Base-by-base conservation (phyloP, 1,140 invertebrate species). In the Drosophila fuyamai region DNA sequence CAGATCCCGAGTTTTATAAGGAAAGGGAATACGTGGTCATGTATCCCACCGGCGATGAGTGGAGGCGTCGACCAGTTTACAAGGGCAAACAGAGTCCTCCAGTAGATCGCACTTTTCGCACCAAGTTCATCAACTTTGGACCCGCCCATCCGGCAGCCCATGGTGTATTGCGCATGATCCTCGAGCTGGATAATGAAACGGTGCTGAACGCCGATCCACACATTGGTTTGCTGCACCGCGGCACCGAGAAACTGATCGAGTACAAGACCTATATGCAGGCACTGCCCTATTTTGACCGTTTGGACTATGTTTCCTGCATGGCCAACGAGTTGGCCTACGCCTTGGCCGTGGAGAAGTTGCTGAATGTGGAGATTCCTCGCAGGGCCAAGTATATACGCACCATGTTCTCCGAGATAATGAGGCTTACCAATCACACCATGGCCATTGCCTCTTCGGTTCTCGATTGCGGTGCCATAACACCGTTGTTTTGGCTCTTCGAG, bases 401-500 rank as follows among this genome's bases (percentile, higher is more conserved):
- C 0, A 51, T 94, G 81, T 97, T 97, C 93, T 95, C 94, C 58
- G 97, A 97, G 93, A 93, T 97, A 7, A 97, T 97, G 47, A 93
- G 97, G 44, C 94, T 98, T 53, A 93, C 97, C 27, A 98, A 97
- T 92, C 97, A 97, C 92, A 94, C 96, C 36, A 96, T 97, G 95
- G 95, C 94, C 40, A 90, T 98, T 55, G 95, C 94, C 3, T 95
- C 95, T 0, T 96, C 97, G 76, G 95, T 96, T 23, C 91, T 97
- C 44, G 96, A 97, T 92, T 93, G 96, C 61, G 97, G 97, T 23
- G 97, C 96, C n/a, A 94, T 98, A 73, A 97, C 97, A 7, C 97
- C 97, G 7, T 96, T 97, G 82, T 97, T 98, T 89, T 98, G 97
- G 96, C 92, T 97, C 36, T 97, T 97, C 93, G 97, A 97, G 90